Percentiles rank a stretch among this genome's conserved stretches.
These are phyloP conservation scores for Anthoscopus minutus DNA, from an alignment of 2,113 vertebrate genomes.

Conservation along the genomic window DNA sequence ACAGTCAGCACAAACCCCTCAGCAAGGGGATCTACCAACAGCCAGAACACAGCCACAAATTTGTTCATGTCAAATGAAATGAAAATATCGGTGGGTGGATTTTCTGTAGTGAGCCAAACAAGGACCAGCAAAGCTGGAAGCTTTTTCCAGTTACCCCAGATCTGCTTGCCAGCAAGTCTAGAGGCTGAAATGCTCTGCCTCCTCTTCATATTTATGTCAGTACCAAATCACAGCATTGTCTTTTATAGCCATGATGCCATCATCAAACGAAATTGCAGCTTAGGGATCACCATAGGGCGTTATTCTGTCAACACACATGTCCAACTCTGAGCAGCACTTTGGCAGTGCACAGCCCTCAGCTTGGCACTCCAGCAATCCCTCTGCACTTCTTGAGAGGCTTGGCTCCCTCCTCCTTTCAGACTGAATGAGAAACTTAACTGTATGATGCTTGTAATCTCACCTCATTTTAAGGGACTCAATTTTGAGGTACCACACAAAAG, in stretches of 20 bases:
- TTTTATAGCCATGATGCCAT: not conserved
- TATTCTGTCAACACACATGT: not conserved
- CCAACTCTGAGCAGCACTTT: not conserved
- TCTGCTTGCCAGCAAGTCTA: not conserved
- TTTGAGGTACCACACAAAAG: not conserved
- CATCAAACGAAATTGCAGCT: not conserved
- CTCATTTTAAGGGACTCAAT: not conserved
- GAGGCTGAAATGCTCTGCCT: not conserved
- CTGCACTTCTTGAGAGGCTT: not conserved
- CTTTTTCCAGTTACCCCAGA: not conserved
- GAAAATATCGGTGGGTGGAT: not conserved
- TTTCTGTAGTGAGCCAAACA: accelerated
- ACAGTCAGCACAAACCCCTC: not conserved
- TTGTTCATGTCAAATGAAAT: not conserved
- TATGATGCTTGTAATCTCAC: not conserved
- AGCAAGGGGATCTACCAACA: not conserved
- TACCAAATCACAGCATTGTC: not conserved
- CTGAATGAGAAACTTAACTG: not conserved
- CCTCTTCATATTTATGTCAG: not conserved
- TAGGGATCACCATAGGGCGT: accelerated
- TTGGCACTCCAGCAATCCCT: not conserved
- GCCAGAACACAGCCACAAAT: not conserved
- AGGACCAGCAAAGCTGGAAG: not conserved
- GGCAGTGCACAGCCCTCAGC: not conserved
- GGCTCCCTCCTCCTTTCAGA: not conserved